Evolutionary conservation across 2,113 vertebrate genomes (phyloP).

Genomic region (Syngnathoides biaculeatus): DNA sequence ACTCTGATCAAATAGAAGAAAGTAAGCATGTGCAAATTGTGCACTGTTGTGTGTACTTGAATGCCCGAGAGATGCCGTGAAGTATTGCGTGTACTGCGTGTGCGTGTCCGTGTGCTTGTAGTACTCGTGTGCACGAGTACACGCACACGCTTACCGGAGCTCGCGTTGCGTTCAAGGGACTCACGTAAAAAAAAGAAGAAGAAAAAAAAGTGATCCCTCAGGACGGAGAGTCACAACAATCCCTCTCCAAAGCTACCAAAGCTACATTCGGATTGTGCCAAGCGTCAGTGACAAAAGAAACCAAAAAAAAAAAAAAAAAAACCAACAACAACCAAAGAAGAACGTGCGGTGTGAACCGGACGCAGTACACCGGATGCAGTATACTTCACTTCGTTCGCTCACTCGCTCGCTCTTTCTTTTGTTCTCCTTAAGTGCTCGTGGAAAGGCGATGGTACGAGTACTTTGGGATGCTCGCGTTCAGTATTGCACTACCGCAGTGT

Average conservation of each 20-base stretch:
- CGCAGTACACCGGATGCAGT: conserved; percentile 47
- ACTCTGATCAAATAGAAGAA: background rate
- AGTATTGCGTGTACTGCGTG: conserved; percentile 13
- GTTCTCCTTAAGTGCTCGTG: conserved; percentile 61
- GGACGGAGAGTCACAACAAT: conserved; percentile 31
- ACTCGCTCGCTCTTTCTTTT: background rate
- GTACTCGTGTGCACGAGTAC: too few relatives aligned
- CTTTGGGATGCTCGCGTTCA: conserved; percentile 67
- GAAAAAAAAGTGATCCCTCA: conserved; percentile 1
- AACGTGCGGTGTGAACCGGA: conserved; percentile 40
- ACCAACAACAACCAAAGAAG: background rate
- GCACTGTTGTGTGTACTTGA: conserved; percentile 33
- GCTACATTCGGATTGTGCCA: conserved; percentile 70
- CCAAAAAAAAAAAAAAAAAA: conserved; percentile 7
- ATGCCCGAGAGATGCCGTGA: conserved; percentile 36
- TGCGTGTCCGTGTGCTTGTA: background rate
- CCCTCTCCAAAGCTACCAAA: conserved; percentile 43
- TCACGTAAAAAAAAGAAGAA: conserved; percentile 40
- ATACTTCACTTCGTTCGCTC: conserved; percentile 36
- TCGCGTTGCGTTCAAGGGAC: conserved; percentile 30
- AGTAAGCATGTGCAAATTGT: conserved; percentile 46
- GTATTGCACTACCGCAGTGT: conserved; percentile 61
- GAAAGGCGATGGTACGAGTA: conserved; percentile 65
- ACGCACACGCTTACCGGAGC: conserved; percentile 18
- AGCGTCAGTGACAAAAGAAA: conserved; percentile 55